These are phyloP conservation scores for Brachionus koreanus DNA, from an alignment of 1,140 invertebrate species.

Conservation along the genomic window DNA sequence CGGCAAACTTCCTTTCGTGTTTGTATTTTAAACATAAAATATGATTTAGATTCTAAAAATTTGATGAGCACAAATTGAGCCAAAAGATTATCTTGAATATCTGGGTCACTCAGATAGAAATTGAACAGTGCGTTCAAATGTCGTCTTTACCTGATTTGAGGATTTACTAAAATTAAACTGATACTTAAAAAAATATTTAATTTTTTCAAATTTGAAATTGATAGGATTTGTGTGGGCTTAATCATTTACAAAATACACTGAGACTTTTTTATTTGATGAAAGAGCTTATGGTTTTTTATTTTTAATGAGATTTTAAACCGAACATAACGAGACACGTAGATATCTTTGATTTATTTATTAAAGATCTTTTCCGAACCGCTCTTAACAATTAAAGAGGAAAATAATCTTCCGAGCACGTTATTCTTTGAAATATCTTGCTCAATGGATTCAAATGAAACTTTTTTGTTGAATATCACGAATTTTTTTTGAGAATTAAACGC, in stretches of 20 bases:
- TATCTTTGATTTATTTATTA: background rate
- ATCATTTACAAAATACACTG: background rate
- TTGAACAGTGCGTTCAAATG: background rate
- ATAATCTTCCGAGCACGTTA: background rate
- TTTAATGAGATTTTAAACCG: background rate
- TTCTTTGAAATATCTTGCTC: background rate
- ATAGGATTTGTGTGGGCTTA: conserved; percentile 13
- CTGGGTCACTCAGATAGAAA: background rate
- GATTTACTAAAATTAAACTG: conserved; percentile 15
- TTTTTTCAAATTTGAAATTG: conserved; percentile 15
- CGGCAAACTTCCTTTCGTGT: background rate
- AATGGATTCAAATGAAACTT: background rate
- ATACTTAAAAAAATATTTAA: conserved; percentile 21
- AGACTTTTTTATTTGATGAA: background rate
- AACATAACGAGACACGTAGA: background rate
- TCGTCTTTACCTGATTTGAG: background rate
- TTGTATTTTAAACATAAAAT: background rate
- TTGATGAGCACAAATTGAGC: background rate
- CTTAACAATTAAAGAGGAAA: background rate
- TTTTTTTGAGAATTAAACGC: no score
- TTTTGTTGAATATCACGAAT: background rate
- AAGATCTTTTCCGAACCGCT: background rate
- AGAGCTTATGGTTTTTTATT: background rate
- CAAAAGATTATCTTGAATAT: background rate
- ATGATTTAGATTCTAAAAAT: background rate